Base-by-base conservation (phyloP, 2,113 vertebrate genomes). In the Tympanuchus pallidicinctus region DNA sequence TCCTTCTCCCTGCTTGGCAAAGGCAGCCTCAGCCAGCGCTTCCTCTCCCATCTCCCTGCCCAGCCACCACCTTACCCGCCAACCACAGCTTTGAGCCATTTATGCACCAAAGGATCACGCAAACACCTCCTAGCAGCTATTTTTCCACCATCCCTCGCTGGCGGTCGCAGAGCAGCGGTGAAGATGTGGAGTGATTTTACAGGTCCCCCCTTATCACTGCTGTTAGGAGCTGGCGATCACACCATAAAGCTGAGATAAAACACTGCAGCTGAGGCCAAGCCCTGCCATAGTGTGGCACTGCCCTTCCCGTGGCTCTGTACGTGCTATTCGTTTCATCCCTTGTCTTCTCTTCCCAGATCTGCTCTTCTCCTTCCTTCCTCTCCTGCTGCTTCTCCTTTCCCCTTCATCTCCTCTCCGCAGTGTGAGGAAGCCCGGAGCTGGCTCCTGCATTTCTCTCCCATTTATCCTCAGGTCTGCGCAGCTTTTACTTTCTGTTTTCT, bases 1-100 rank as follows among this genome's bases (percentile, higher is more conserved):
- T 96, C 96, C 95, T 96, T 95, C 89, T 93, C 93, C 84, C 91
- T 92, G 92, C 95, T 94, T 96, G 95, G 95, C 96, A 96, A 96
- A 96, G 88, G 88, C 88, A 94, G 93, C 76, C 70, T 96, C 73
- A 95, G 92, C 88, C 93, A 92, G 90, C 52, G 40, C 95, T 95
- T 96, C 93, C 85, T 95, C 85, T 92, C 92, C 85, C 93, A 88
- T 95, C 92, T 94, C 88, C 91, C 88, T 92, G 88, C 95, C 91
- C 90, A 97, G 95, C 85, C 95, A 86, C 91, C 88, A 80, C 91
- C 15, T 3, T 94, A 95, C 65, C 86, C 79, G 59, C 94, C 90
- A 95, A 97, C 96, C 94, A 75, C 93, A 97, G 93, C 86, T 94
- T 94, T 86, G 94, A 95, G 93, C 91, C 92, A 93, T 87, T 93